Percentiles rank a stretch among this genome's conserved stretches.
Conservation (phyloP, 2,888 invertebrate genomes). For the Neocrepidodera transversa region DNA sequence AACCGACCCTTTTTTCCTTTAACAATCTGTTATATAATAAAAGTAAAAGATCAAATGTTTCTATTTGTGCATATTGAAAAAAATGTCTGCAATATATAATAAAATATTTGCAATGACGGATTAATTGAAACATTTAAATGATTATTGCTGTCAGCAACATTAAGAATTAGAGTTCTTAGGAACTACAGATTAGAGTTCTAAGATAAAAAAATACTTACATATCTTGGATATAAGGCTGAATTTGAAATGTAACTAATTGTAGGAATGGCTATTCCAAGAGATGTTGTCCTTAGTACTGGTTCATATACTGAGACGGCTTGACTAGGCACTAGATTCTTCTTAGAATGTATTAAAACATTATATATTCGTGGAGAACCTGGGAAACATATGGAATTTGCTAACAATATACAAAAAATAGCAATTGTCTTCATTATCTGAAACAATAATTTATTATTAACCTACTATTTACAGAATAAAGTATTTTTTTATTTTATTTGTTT, state of each 20-base stretch:
- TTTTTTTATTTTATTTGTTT: no score
- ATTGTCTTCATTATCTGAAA: neutral
- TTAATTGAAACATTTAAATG: no score
- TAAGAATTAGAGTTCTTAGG: no score
- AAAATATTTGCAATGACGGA: no score
- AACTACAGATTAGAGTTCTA: no score
- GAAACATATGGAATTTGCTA: slow-evolving; percentile 15
- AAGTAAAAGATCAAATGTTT: no score
- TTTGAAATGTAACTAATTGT: slow-evolving; percentile 32
- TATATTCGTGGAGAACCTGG: slow-evolving; percentile 49
- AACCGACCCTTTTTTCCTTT: no score
- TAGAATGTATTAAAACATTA: slow-evolving; percentile 49
- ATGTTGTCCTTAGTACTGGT: slow-evolving; percentile 49
- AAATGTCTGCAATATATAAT: no score
- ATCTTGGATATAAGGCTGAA: slow-evolving; percentile 2
- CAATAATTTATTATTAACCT: neutral
- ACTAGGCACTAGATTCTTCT: slow-evolving; percentile 50
- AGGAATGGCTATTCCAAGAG: slow-evolving; percentile 47
- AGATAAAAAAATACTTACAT: slow-evolving; percentile 43
- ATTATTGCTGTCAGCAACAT: no score
- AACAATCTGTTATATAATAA: no score
- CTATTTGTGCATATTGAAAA: no score
- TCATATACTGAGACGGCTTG: slow-evolving; percentile 51
- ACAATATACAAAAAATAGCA: neutral
- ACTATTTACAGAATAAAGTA: no score